A percentile compares a stretch with the other conserved stretches of the same genome.
Conservation (phyloP, 2,888 invertebrate genomes). For the Cremastobaeus sp. region DNA sequence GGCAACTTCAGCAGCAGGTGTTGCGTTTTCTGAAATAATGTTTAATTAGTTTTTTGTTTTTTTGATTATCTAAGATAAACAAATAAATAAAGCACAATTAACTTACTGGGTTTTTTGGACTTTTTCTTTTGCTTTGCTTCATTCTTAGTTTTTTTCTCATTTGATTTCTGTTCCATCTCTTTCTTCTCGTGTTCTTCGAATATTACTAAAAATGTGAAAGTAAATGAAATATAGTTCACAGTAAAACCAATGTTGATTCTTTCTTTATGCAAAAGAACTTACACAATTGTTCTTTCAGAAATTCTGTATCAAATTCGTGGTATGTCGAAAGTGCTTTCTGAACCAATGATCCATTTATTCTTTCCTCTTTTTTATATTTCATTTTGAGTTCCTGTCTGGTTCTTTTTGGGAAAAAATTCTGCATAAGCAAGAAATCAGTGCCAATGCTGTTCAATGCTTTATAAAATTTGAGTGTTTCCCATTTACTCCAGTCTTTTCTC, state of each 20-base stretch:
- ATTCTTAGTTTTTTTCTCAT: slow-evolving; percentile 8
- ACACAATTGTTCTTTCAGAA: slow-evolving; percentile 80
- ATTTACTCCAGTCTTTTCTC: slow-evolving; percentile 86
- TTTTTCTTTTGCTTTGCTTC: slow-evolving; percentile 1
- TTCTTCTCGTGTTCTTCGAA: slow-evolving; percentile 56
- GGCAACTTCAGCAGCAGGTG: background rate
- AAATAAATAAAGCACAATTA: no score
- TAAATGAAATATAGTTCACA: background rate
- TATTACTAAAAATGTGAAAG: slow-evolving; percentile 1
- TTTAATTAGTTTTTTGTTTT: background rate
- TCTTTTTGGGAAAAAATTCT: slow-evolving; percentile 88
- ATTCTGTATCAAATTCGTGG: slow-evolving; percentile 84
- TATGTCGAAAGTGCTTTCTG: slow-evolving; percentile 85
- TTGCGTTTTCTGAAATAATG: background rate
- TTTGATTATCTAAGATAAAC: no score
- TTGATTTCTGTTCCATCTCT: slow-evolving; percentile 12
- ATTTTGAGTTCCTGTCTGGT: slow-evolving; percentile 90
- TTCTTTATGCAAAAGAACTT: slow-evolving; percentile 72
- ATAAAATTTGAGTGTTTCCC: slow-evolving; percentile 94
- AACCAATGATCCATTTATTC: slow-evolving; percentile 84
- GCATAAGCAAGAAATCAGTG: slow-evolving; percentile 95
- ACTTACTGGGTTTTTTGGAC: background rate
- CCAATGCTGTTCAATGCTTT: slow-evolving; percentile 92
- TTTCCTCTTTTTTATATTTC: slow-evolving; percentile 96
- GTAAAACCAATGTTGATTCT: slow-evolving; percentile 55